Base-by-base conservation (phyloP, 2,113 vertebrate species). In the Forbesichthys agassizii region DNA sequence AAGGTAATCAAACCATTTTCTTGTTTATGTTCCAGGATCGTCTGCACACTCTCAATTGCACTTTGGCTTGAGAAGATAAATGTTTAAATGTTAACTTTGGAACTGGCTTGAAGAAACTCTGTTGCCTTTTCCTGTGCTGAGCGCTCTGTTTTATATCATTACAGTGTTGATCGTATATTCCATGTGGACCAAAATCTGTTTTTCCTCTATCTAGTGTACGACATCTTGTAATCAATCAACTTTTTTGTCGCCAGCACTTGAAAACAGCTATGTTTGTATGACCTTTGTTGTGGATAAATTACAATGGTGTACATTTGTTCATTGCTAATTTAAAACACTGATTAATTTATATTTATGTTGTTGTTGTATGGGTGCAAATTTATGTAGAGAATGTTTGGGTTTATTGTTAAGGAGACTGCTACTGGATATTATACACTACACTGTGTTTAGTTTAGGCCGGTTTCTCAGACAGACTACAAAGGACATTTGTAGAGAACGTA, bases 401-500 rank as follows among this genome's bases (percentile, higher is more conserved):
- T 93, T 90, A 92, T 88, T 84, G 86, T 90, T 90, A 78, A 91
- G 84, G 88, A 92, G 93, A 92, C 93, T 95, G 93, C 95, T 94
- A 91, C 79, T 92, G 93, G 88, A 93, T 90, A 89, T 90, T 75
- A 88, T 91, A 92, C 91, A 90, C 83, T 86, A 95, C 92, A 93
- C 93, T 94, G 92, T 93, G 92, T 57, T 94, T 93, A 91, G 93
- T 94, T 88, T 94, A 93, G 93, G 93, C 86, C 75, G 93, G 89
- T 86, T 87, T 88, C 59, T 77, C 88, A 79, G 93, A 93, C 92
- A 91, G 92, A 93, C 87, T 71, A 90, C 82, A 79, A 81, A 89
- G 91, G 92, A 92, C 93, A 95, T 95, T 95, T 94, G 95, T 96
- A 98, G 95, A 92, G 96, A 94, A 95, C 89, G 93, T 99, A 99